Evolutionary conservation across 2,888 invertebrate genomes (phyloP).

Genomic region (Pycnomerus fuliginosus): DNA sequence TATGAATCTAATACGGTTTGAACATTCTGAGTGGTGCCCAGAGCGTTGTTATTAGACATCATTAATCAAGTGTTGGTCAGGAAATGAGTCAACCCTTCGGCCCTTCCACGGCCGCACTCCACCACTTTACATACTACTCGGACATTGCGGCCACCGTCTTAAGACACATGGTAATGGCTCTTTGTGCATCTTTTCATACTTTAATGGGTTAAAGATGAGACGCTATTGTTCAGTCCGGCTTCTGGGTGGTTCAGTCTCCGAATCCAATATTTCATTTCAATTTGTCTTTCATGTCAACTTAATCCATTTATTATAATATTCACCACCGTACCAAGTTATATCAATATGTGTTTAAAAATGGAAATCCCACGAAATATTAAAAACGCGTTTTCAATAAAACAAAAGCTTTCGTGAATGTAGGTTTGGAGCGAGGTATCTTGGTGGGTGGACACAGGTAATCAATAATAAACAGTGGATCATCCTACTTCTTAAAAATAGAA

Average conservation of each 20-base stretch:
- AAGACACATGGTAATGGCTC: conserved; percentile 43
- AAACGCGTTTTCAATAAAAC: no score
- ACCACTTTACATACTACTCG: conserved; percentile 46
- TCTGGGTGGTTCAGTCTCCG: conserved; percentile 34
- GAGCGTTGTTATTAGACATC: conserved; percentile 53
- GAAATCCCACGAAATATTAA: no score
- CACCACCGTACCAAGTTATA: no score
- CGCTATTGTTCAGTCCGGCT: conserved; percentile 30
- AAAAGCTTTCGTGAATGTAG: no score
- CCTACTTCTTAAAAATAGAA: no score
- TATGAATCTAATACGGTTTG: conserved; percentile 44
- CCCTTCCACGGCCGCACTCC: conserved; percentile 45
- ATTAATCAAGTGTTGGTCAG: conserved; percentile 55
- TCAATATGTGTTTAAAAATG: no score
- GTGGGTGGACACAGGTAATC: no score
- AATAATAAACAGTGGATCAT: no score
- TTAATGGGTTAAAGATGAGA: conserved; percentile 42
- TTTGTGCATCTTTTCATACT: conserved; percentile 38
- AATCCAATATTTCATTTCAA: no score
- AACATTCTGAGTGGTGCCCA: conserved; percentile 23
- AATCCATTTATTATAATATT: no score
- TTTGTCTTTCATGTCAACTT: no score
- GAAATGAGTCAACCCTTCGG: conserved; percentile 56
- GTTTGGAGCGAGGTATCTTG: no score
- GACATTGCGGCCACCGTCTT: conserved; percentile 43